Percentiles rank a stretch among this genome's conserved stretches.
Evolutionary conservation across 2,113 vertebrate genomes (phyloP).

Genomic region (Girardinichthys multiradiatus): DNA sequence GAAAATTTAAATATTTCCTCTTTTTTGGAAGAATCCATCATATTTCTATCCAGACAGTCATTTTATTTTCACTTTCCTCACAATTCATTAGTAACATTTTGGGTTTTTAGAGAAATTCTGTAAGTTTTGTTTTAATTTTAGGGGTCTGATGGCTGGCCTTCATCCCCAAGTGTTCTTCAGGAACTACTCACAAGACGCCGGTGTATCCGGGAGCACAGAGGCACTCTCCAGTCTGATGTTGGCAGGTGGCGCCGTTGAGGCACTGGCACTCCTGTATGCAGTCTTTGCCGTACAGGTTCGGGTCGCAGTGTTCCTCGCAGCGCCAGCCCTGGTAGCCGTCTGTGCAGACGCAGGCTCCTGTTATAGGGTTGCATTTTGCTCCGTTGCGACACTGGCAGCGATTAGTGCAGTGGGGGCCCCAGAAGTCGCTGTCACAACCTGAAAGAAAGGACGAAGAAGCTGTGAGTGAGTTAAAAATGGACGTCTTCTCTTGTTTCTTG

Average conservation of each 20-base stretch:
- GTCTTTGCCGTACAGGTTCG: conserved; percentile 86
- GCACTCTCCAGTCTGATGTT: conserved; percentile 90
- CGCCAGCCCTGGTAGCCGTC: conserved; percentile 93
- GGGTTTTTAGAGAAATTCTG: too few species aligned
- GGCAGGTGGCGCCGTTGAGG: conserved; percentile 88
- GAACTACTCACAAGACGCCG: conserved; percentile 85
- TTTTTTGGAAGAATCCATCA: too few species aligned
- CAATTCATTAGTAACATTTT: too few species aligned
- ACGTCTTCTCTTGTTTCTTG: too few species aligned
- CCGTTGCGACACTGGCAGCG: conserved; percentile 92
- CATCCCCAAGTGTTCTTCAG: not conserved
- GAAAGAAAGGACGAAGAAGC: not conserved
- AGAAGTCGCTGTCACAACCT: conserved; percentile 92
- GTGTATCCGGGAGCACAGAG: conserved; percentile 91
- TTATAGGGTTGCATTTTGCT: conserved; percentile 94
- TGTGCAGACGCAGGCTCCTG: conserved; percentile 90
- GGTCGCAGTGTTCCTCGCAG: conserved; percentile 88
- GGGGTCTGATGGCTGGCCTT: not conserved
- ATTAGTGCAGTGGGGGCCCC: conserved; percentile 95
- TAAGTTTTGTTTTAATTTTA: not conserved
- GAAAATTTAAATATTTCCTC: too few species aligned
- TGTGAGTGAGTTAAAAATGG: too few species aligned
- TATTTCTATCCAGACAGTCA: too few species aligned
- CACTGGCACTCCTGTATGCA: conserved; percentile 90
- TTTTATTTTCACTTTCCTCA: too few species aligned